Evolutionary conservation across 2,113 vertebrate genomes (phyloP).

Genomic region (Heliornis fulica): DNA sequence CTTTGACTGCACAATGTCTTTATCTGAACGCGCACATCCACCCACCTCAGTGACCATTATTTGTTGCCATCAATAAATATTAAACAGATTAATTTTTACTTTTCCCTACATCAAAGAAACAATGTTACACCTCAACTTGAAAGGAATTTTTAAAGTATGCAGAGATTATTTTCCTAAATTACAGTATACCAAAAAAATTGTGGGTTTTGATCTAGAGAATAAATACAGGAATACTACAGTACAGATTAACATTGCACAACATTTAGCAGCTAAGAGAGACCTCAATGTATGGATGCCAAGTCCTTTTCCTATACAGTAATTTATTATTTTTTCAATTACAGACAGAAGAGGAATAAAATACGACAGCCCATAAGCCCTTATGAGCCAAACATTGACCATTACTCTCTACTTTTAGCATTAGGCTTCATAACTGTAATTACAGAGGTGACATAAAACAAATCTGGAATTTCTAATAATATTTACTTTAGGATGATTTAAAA

Average conservation of each 20-base stretch:
- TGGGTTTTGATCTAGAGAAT: neutral
- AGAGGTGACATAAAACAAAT: neutral
- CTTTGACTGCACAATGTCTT: neutral
- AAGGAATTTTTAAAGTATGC: neutral
- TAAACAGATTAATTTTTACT: neutral
- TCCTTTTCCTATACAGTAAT: neutral
- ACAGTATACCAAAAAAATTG: neutral
- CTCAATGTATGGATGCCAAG: neutral
- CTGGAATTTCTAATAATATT: neutral
- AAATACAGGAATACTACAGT: neutral
- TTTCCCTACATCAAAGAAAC: neutral
- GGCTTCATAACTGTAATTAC: neutral
- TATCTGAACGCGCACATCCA: neutral
- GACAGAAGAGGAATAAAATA: neutral
- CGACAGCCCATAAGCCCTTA: neutral
- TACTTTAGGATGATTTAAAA: neutral
- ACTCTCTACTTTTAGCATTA: neutral
- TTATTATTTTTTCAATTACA: neutral
- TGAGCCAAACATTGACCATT: neutral
- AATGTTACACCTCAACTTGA: neutral
- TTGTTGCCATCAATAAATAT: neutral
- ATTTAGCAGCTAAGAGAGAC: neutral
- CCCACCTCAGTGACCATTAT: neutral
- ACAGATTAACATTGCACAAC: neutral
- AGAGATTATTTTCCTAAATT: neutral